Evolutionary conservation across 1,140 invertebrate genomes (phyloP), one percentile per base, ranked within the genome.

Genomic region (Calliphora vicina): DNA sequence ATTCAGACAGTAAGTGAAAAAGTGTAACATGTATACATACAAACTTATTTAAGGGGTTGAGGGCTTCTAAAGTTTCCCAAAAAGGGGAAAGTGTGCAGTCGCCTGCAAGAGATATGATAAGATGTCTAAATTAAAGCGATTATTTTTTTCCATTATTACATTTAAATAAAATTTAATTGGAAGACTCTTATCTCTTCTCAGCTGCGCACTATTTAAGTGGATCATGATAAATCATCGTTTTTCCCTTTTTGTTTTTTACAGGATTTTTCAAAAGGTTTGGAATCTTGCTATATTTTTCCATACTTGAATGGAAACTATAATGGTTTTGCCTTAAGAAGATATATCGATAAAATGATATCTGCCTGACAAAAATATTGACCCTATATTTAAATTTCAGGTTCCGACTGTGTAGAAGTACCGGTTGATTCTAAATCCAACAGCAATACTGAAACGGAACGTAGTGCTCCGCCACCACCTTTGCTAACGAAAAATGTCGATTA

Each of bases 401-500:
- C 88, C 0, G 88, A 90, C 82, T 90, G 88, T 71, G 87, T 90
- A 25, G 88, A 89, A 84, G 84, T 84, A 17, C 84, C 84, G 1
- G n/a, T 84, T 8, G 84, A 80, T 50, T 42, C 35, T 29, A 20
- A 13, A 17, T 26, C 72, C 61, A 25, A 26, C 15, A 76, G 27
- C 61, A 80, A 42, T 25, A 71, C 29, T 17, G 80, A 82, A 42
- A 35, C 72, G 3, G 88, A 88, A 74, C 82, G 86, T 1, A 84
- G 86, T 17, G 85, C 88, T 80, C 88, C 88, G 2, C 83, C 83
- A 73, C 83, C 88, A 84, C 88, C 88, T 0, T 87, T 89, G 84
- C 86, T 89, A 23, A 86, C 88, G n/a, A 88, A 86, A 50, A 87
- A 89, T 25, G 57, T 83, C 1, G 88, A 89, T 9, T 87, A 87